Conservation (phyloP, 2,888 invertebrate species). For the Rhabditophanes sp. region DNA sequence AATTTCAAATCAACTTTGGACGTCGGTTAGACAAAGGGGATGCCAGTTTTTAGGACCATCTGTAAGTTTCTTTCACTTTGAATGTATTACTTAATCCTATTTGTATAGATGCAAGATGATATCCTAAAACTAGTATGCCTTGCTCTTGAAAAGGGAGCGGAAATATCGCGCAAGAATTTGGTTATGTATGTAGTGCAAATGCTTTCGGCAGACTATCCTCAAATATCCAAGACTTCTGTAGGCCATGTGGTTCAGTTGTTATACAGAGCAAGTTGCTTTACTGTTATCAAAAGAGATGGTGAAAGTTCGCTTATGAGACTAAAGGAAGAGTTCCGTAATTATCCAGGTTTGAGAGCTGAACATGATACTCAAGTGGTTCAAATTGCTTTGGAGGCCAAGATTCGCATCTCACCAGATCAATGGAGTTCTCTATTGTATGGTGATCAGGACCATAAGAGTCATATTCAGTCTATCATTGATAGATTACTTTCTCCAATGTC, state of each 20-base stretch:
- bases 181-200: constrained; percentile 97
- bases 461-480: constrained; percentile 67
- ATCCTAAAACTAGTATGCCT: constrained; percentile 71
- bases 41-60: constrained; percentile 92
- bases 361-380: constrained; percentile 89
- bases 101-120: constrained; percentile 86
- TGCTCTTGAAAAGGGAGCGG: constrained; percentile 63
- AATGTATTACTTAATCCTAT: neutral
- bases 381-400: constrained; percentile 87
- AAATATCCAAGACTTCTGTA: constrained; percentile 94
- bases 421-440: constrained; percentile 93
- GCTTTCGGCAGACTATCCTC: constrained; percentile 60
- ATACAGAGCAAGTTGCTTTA: constrained; percentile 93
- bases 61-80: constrained; percentile 26
- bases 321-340: constrained; percentile 69
- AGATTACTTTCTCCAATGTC: constrained; percentile 40
- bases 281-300: constrained; percentile 85
- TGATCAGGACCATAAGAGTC: constrained; percentile 80
- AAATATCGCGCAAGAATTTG: constrained; percentile 50
- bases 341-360: constrained; percentile 76
- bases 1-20: constrained; percentile 81
- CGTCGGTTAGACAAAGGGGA: constrained; percentile 81
- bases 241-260: constrained; percentile 94
- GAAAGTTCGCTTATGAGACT: constrained; percentile 89
- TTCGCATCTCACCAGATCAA: constrained; percentile 89